phyloP scores from a whole-genome alignment of 1,140 invertebrate species.

The Copidosoma floridanum region DNA sequence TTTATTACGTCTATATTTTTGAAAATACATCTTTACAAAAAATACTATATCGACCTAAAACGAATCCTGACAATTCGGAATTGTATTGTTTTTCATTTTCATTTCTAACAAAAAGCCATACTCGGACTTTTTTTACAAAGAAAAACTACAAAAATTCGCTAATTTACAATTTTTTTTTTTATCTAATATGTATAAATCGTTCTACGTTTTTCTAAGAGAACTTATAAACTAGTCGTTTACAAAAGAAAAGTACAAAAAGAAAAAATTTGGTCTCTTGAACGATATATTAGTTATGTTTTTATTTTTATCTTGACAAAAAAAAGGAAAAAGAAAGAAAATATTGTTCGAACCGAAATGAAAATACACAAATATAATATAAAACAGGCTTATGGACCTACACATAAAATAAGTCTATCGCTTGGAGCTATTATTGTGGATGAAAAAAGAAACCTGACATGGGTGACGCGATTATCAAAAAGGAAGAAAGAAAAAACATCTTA shows the following conservation, averaged over 20 bases:
- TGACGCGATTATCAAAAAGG: slow-evolving; percentile 22
- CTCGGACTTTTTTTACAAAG: slow-evolving; percentile 16
- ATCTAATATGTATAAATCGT: slow-evolving; percentile 5
- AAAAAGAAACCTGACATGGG: slow-evolving; percentile 24
- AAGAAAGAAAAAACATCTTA: slow-evolving; percentile 13
- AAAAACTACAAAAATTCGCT: not conserved
- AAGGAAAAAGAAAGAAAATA: not conserved
- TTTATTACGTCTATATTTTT: slow-evolving; percentile 26
- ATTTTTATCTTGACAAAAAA: slow-evolving; percentile 1
- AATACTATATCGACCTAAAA: slow-evolving; percentile 20
- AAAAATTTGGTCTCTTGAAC: slow-evolving; percentile 12
- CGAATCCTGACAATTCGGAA: slow-evolving; percentile 12
- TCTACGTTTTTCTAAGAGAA: not conserved
- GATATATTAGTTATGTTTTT: slow-evolving; percentile 7
- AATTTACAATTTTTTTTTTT: slow-evolving; percentile 15
- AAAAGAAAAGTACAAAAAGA: slow-evolving; percentile 9
- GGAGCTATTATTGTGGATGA: slow-evolving; percentile 5
- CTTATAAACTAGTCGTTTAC: not conserved
- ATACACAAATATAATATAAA: slow-evolving; percentile 27
- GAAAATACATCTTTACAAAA: slow-evolving; percentile 28
- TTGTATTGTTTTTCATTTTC: no score
- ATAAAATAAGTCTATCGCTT: slow-evolving; percentile 14
- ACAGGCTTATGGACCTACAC: slow-evolving; percentile 14
- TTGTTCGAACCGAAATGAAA: not conserved
- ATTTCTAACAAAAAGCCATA: slow-evolving; percentile 10